Evolutionary conservation across 37 sponge, comb jelly and placozoan genomes (phyloP), one percentile per base, ranked within the genome.

Genomic region (Cliona cf. orientalis): DNA sequence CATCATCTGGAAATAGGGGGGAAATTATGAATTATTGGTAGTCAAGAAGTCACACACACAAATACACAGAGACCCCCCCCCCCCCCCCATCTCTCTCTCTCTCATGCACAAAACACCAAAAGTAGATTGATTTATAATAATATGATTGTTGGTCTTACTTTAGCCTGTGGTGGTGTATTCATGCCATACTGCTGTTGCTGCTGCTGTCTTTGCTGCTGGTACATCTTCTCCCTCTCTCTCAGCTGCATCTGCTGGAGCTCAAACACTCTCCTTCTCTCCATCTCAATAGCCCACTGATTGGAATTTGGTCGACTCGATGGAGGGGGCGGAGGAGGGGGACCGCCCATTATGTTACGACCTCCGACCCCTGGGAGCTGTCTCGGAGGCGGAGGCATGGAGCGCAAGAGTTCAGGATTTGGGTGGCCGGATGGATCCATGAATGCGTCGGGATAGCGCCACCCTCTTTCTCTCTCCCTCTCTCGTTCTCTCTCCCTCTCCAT

Each of bases 201-300:
- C 17, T 17, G 11, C 55, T 17, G 17, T 49, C 17, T 49, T 11
- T 19, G 55, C 68, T 33, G 40, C 36, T n/a, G n/a, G 31, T 74
- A 14, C 46, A 43, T 42, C 38, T 46, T 28, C 40, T 49, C 67
- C 38, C 44, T 44, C 64, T 82, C 72, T 19, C 43, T 58, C n/a
- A 56, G 53, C 49, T 66, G 41, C 76, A 85, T 77, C 78, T 69
- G 61, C 59, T 58, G 58, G 12, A 77, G 71, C 42, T 85, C 85
- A 44, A 69, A 42, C 37, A 69, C 38, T 33, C 85, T 69, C 36
- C 85, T 68, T 39, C 46, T 60, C 41, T 85, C 85, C 78, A 85
- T 85, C 46, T 85, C 85, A 3, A 77, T 58, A 0, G 78, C 78
- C 85, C 85, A 85, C 39, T 77, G 60, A 1, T 71, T 71, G 64